Evolutionary conservation across 2,888 invertebrate species (phyloP), one percentile per base, ranked within the genome.

Genomic region (Tetanocera ferruginea): DNA sequence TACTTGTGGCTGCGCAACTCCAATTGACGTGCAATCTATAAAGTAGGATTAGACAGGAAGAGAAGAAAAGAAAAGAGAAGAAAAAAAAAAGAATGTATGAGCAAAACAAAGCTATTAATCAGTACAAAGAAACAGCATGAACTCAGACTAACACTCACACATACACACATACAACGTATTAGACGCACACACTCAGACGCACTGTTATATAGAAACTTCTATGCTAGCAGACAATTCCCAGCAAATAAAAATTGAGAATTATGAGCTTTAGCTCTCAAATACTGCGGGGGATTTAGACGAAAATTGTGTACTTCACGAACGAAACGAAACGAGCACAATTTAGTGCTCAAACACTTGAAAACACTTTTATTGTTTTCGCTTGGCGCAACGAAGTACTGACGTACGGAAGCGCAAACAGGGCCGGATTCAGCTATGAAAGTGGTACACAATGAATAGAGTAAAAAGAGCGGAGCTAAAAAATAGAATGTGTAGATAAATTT

Each of bases 201-300:
- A 55, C 52, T 49, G 19, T 60, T 17, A 60, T 14, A 73, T 17
- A 60, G 31, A 57, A 25, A 76, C 71, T 52, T 34, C 14, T 37
- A 37, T 37, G 3, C 69, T n/a, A 4, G 3, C 37, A 19, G 43
- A 69, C 51, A 23, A 43, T 74, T 31, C 31, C 72, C 25, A 62
- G 57, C 84, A 85, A 85, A 86, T 84, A 85, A 85, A 85, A 86
- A 83, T 43, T 84, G 83, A 86, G 83, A 86, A 85, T 85, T 85
- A 86, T 86, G 85, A 84, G 85, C 83, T 85, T 82, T 83, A 78
- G 78, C 67, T 52, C 51, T 49, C 25, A 69, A 57, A 69, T 25
- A 64, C 49, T 49, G 60, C 55, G 34, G 37, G 31, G 57, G 57
- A 72, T 17, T 23, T 34, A 34, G 57, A 72, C 23, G 57, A 57